Conservation (phyloP, 92 coral and sea anemone genomes). For the Muricea muricata region DNA sequence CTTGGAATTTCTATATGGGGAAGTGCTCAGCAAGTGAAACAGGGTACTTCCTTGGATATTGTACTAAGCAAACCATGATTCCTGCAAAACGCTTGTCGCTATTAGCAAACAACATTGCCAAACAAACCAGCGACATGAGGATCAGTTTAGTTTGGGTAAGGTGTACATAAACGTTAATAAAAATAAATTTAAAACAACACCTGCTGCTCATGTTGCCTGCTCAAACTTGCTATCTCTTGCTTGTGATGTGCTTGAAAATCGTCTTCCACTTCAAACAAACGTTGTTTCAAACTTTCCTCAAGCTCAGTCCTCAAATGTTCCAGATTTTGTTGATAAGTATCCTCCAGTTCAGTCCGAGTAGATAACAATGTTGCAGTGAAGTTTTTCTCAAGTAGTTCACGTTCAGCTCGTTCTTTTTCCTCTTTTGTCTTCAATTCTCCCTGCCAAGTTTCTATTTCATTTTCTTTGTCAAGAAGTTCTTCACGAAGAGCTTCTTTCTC, state of each 20-base stretch:
- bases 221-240: slow-evolving; percentile 75
- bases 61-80: no score
- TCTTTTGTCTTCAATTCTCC: slow-evolving; percentile 87
- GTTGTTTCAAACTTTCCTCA: slow-evolving; percentile 73
- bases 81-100: no score
- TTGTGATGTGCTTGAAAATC: slow-evolving; percentile 77
- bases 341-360: slow-evolving; percentile 73
- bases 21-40: no score
- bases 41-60: no score
- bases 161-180: slow-evolving; percentile 15
- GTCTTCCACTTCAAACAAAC: slow-evolving; percentile 70
- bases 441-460: slow-evolving; percentile 91
- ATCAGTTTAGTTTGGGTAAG: neutral
- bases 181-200: slow-evolving; percentile 79
- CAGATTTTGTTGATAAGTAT: slow-evolving; percentile 72
- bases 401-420: slow-evolving; percentile 68
- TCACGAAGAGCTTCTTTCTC: slow-evolving; percentile 84
- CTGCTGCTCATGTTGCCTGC: slow-evolving; percentile 84
- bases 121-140: no score
- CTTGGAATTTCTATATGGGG: no score
- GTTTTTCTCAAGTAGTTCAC: slow-evolving; percentile 68
- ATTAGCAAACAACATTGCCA: no score
- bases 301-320: slow-evolving; percentile 85
- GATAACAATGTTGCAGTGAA: slow-evolving; percentile 63
- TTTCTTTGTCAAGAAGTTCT: slow-evolving; percentile 88